These are phyloP conservation scores for Triplophysa tibetana DNA, from an alignment of 2,113 vertebrate genomes.

Conservation along the genomic window DNA sequence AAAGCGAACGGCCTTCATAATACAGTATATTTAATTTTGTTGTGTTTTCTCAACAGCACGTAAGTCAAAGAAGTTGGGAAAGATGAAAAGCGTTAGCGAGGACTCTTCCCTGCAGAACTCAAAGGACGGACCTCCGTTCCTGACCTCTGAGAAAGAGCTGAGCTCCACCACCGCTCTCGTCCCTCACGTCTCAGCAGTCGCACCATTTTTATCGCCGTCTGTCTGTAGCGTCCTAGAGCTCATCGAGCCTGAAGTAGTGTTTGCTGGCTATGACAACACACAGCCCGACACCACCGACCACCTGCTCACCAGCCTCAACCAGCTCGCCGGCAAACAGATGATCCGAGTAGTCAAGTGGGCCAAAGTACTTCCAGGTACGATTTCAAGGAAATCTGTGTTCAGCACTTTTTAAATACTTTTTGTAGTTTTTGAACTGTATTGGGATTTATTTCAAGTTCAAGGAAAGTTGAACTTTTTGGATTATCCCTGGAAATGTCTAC, in stretches of 20 bases:
- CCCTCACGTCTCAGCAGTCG: conserved; percentile 81
- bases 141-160: conserved; percentile 86
- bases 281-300: conserved; percentile 91
- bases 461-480: too few species aligned
- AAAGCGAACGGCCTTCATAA: not conserved
- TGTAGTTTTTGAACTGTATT: too few species aligned
- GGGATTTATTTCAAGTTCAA: too few species aligned
- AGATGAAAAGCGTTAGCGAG: conserved; percentile 91
- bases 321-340: conserved; percentile 98
- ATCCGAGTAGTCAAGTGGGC: conserved; percentile 99
- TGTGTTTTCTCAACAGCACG: conserved; percentile 76
- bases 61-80: conserved; percentile 96
- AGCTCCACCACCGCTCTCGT: conserved; percentile 82
- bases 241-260: conserved; percentile 94
- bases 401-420: too few species aligned
- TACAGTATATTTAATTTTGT: not conserved
- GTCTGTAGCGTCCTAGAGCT: conserved; percentile 89
- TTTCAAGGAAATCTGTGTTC: not conserved
- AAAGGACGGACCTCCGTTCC: conserved; percentile 80
- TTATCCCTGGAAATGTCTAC: too few species aligned
- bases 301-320: conserved; percentile 96
- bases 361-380: conserved; percentile 98
- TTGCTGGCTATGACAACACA: conserved; percentile 88
- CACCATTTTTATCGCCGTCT: conserved; percentile 87
- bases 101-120: conserved; percentile 84